Conservation (phyloP, 2,113 vertebrate species). For the Sigmodon hispidus region DNA sequence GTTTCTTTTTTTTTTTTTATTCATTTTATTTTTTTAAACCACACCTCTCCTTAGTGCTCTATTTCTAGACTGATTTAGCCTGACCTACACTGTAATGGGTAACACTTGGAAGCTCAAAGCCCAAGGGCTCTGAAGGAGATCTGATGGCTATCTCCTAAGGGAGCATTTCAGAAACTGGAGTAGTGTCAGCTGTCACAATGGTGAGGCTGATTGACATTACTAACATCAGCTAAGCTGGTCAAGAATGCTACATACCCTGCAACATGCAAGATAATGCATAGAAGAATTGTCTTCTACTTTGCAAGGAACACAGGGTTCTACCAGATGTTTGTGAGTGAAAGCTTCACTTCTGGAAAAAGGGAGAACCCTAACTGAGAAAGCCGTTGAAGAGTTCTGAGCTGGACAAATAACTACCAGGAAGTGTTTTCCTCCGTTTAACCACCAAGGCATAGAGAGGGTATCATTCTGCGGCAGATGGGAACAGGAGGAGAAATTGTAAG, state of each 20-base stretch:
- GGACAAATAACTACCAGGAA: background rate
- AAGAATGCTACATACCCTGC: background rate
- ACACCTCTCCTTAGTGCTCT: background rate
- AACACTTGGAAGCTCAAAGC: conserved; percentile 18
- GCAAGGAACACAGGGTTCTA: background rate
- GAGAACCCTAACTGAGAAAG: background rate
- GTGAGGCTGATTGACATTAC: background rate
- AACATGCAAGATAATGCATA: background rate
- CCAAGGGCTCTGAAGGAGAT: background rate
- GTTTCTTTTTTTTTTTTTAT: background rate
- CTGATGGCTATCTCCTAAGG: background rate
- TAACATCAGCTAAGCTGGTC: background rate
- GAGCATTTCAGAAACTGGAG: background rate
- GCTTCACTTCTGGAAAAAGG: background rate
- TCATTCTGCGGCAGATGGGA: background rate
- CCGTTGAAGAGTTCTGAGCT: background rate
- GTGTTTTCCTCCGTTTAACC: background rate
- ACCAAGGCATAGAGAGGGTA: background rate
- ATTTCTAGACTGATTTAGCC: conserved; percentile 3
- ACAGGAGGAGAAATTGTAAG: background rate
- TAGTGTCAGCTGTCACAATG: background rate
- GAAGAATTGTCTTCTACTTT: background rate
- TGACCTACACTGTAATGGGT: background rate
- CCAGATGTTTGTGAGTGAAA: background rate
- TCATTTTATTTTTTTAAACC: background rate